Evolutionary conservation across 2,797 vertebrate species (phyloP), one percentile per base, ranked within the genome.

Genomic region (Characodon lateralis): DNA sequence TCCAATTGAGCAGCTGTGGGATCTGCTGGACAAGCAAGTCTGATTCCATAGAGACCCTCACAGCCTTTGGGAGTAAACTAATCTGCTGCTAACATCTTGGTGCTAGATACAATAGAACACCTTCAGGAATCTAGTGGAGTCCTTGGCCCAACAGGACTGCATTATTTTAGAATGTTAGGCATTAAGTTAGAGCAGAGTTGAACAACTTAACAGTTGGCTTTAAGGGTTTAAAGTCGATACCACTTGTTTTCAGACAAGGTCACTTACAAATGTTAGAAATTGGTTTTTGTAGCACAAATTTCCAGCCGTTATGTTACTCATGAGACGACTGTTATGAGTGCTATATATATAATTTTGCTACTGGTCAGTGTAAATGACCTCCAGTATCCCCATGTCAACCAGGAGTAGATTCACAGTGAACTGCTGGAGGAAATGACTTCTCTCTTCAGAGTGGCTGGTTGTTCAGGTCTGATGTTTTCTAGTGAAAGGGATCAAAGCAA

Each of bases 401-500:
- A 74, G 71, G 70, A 71, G 72, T 48, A 84, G 79, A 89, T 85
- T 79, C 82, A 63, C 76, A 71, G 53, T 73, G 78, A 84, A 86
- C 82, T 70, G 70, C 66, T 35, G 78, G 83, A 84, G 73, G 83
- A 86, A 89, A 88, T 76, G 77, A 71, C 79, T 84, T 79, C 72
- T 87, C 86, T 89, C 87, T 88, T 89, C 74, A 55, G 87, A 88
- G 88, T 90, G 82, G 87, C 85, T 87, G 74, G 69, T 81, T 87
- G 84, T 72, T 77, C 84, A 77, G 81, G 86, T 89, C 81, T 82
- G 85, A 66, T 59, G 85, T 91, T 86, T 88, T 85, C 73, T 77
- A 81, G 83, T 88, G 89, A 85, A 91, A 87, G 48, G 79, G 88
- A 93, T 93, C 91, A 94, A 91, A 93, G 90, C 88, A 76, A 82